A percentile compares a stretch with the other conserved stretches of the same genome.
phyloP scores from a whole-genome alignment of 2,797 vertebrate species.

The Danio kyathit region DNA sequence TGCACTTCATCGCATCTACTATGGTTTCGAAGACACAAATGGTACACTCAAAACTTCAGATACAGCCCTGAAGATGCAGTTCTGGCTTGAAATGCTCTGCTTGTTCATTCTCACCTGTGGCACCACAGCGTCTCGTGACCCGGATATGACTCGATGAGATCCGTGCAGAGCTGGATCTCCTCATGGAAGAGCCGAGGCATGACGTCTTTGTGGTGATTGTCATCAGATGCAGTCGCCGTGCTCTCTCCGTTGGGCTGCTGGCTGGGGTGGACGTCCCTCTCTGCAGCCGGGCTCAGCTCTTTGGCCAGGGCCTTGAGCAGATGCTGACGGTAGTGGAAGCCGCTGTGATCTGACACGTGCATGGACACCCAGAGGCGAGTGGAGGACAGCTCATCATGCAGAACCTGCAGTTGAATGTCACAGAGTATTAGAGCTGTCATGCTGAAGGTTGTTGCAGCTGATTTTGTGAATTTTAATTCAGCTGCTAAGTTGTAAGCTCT shows the following conservation, averaged over 20 bases:
- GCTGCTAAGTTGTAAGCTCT: neutral
- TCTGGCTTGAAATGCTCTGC: conserved; percentile 9
- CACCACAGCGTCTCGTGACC: conserved; percentile 98
- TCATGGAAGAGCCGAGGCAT: conserved; percentile 81
- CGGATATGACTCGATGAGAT: conserved; percentile 92
- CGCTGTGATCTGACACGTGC: conserved; percentile 98
- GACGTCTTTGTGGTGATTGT: conserved; percentile 64
- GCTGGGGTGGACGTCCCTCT: conserved; percentile 47
- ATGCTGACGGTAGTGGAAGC: conserved; percentile 98
- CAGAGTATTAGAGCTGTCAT: neutral
- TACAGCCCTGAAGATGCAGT: conserved; percentile 14
- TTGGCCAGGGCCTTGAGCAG: conserved; percentile 87
- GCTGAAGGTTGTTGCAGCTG: neutral
- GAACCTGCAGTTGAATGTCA: conserved; percentile 77
- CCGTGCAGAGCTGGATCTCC: conserved; percentile 91
- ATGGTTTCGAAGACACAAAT: too few relatives aligned
- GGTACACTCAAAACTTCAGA: too few relatives aligned
- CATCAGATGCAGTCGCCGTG: conserved; percentile 52
- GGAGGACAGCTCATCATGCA: conserved; percentile 91
- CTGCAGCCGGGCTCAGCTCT: conserved; percentile 68
- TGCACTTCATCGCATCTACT: too few relatives aligned
- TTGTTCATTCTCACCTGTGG: conserved; percentile 87
- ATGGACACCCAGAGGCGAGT: conserved; percentile 92
- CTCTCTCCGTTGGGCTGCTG: conserved; percentile 77
- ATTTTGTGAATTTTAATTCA: neutral